A percentile compares a stretch with the other conserved stretches of the same genome.
These are phyloP conservation scores for Sthenelais limicola DNA, from an alignment of 2,888 invertebrate genomes.

Conservation along the genomic window DNA sequence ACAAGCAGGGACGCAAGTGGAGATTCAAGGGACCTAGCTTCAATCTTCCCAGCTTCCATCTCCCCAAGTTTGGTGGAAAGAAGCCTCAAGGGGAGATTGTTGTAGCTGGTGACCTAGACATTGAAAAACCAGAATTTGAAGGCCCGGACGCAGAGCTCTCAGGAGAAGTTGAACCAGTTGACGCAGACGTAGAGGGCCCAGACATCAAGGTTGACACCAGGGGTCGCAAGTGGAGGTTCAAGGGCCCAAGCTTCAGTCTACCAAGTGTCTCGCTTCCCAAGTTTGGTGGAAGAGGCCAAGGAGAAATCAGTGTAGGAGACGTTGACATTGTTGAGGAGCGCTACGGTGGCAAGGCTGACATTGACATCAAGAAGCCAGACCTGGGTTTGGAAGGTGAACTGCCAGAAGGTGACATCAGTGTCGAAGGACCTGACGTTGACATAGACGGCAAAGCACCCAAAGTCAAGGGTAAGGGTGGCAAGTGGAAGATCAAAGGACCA, in stretches of 20 bases:
- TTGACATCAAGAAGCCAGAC: not conserved
- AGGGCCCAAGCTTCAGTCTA: not conserved
- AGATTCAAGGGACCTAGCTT: too few relatives aligned
- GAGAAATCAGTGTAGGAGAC: constrained; percentile 29
- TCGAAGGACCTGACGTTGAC: too few relatives aligned
- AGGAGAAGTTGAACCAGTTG: not conserved
- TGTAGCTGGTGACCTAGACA: not conserved
- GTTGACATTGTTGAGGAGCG: constrained; percentile 21
- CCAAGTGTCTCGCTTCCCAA: not conserved
- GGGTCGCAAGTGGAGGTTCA: not conserved
- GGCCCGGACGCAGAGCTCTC: not conserved
- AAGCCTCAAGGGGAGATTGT: too few relatives aligned
- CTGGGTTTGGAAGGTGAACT: constrained; percentile 1
- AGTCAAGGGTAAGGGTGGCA: too few relatives aligned
- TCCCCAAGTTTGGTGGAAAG: too few relatives aligned
- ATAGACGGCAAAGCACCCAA: too few relatives aligned
- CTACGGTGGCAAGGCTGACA: not conserved
- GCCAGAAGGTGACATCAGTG: constrained; percentile 10
- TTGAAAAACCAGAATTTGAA: constrained; percentile 1
- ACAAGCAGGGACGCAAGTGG: too few relatives aligned
- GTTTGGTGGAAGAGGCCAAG: constrained; percentile 17
- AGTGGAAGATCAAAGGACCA: constrained; percentile 10
- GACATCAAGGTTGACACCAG: constrained; percentile 4
- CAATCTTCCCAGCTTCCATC: too few relatives aligned
- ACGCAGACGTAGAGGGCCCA: constrained; percentile 5